These are phyloP conservation scores for Anguilla anguilla DNA, from an alignment of 2,797 vertebrate genomes.

Conservation along the genomic window DNA sequence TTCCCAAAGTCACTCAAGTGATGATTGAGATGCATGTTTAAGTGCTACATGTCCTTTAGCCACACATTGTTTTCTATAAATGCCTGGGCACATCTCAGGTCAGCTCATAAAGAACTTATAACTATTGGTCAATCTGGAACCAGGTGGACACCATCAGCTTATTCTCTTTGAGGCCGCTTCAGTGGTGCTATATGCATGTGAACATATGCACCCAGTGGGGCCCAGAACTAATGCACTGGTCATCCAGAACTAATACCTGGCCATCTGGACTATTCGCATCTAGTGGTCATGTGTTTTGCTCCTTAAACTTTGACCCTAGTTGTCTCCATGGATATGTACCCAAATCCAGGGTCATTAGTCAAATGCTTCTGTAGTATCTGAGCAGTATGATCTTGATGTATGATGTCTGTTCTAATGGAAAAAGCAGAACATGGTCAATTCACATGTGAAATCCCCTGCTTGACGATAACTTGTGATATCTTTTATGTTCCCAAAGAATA, in stretches of 20 bases:
- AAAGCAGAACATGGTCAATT: neutral
- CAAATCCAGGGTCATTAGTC: neutral
- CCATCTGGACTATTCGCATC: neutral
- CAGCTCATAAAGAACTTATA: neutral
- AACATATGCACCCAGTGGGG: neutral
- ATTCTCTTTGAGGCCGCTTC: neutral
- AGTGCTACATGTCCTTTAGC: neutral
- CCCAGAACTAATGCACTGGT: constrained; percentile 10
- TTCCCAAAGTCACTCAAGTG: neutral
- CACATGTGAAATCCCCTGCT: too few relatives aligned
- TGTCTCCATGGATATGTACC: neutral
- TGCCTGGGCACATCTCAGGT: neutral
- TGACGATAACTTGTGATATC: too few relatives aligned
- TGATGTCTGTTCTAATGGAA: neutral
- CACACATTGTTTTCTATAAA: neutral
- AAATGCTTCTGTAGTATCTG: neutral
- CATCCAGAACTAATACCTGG: neutral
- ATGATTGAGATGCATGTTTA: constrained; percentile 6
- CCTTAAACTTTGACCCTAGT: neutral
- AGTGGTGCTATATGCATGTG: neutral
- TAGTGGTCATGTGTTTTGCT: neutral
- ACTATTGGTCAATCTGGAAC: neutral
- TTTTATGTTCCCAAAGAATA: too few relatives aligned
- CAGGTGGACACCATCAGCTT: neutral
- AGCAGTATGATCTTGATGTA: neutral